Percentiles rank a stretch among this genome's conserved stretches.
Conservation (phyloP, 1,140 invertebrate species). For the Mylabris phalerata region DNA sequence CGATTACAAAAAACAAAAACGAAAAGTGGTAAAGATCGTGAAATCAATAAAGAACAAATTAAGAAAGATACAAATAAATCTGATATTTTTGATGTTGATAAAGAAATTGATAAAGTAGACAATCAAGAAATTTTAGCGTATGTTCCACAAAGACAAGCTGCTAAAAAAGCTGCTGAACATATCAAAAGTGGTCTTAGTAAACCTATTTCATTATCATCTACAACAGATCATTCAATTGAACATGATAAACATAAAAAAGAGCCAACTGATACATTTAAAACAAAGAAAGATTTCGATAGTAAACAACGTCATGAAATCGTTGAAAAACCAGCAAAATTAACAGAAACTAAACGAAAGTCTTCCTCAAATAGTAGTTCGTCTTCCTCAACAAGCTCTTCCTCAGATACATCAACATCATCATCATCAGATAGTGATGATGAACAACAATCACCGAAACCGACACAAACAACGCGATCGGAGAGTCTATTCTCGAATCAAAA, state of each 20-base stretch:
- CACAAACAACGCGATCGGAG: conserved; percentile 33
- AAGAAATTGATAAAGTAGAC: conserved; percentile 53
- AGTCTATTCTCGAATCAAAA: conserved; percentile 24
- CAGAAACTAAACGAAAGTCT: conserved; percentile 38
- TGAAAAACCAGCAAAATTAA: conserved; percentile 30
- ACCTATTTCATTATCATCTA: conserved; percentile 37
- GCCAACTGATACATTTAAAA: conserved; percentile 9
- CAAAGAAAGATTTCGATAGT: conserved; percentile 27
- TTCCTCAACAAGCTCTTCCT: conserved; percentile 40
- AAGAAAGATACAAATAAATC: conserved; percentile 29
- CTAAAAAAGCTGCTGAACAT: conserved; percentile 84
- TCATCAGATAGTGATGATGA: conserved; percentile 41
- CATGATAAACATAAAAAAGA: conserved; percentile 28
- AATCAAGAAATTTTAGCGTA: conserved; percentile 67
- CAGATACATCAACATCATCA: conserved; percentile 39
- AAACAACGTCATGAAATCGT: not conserved
- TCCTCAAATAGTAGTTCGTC: conserved; percentile 43
- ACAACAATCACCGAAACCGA: conserved; percentile 17
- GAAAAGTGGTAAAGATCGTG: conserved; percentile 16
- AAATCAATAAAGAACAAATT: conserved; percentile 20
- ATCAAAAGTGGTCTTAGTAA: conserved; percentile 75
- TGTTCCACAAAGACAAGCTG: conserved; percentile 82
- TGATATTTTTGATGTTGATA: conserved; percentile 58
- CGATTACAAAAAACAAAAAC: conserved; percentile 9
- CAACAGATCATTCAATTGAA: conserved; percentile 39